Conservation (phyloP, 2,797 vertebrate genomes). For the Psittacula derbiana region DNA sequence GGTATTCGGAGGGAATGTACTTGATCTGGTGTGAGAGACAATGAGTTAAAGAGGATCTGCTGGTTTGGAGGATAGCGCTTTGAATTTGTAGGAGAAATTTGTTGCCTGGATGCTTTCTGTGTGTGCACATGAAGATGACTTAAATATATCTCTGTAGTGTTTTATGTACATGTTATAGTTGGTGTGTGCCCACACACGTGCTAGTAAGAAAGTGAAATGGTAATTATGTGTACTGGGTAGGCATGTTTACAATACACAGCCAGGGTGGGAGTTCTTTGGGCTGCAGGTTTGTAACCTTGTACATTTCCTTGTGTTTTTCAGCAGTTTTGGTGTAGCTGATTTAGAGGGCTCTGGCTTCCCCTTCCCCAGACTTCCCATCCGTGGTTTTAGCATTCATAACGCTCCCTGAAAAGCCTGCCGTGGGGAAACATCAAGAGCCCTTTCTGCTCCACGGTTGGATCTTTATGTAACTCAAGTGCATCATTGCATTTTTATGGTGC, state of each 20-base stretch:
- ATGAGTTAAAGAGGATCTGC: background rate
- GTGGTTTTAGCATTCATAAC: background rate
- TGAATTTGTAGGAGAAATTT: background rate
- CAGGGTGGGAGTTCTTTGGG: background rate
- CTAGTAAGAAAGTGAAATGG: background rate
- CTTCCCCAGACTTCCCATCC: background rate
- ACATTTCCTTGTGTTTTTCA: background rate
- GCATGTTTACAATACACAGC: background rate
- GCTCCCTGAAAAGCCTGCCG: background rate
- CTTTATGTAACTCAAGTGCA: constrained; percentile 20
- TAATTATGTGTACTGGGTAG: background rate
- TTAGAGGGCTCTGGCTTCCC: background rate
- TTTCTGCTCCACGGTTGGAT: background rate
- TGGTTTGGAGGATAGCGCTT: background rate
- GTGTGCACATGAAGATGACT: background rate
- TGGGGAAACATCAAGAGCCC: background rate
- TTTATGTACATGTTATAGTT: background rate
- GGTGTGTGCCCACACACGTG: background rate
- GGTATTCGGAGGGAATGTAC: background rate
- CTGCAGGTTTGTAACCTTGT: background rate
- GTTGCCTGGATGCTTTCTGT: background rate
- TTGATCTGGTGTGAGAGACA: background rate
- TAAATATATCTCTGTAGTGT: background rate
- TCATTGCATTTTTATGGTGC: background rate
- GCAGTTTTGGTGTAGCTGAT: background rate